A percentile compares a stretch with the other conserved stretches of the same genome.
Evolutionary conservation across 1,140 invertebrate species (phyloP).

Genomic region (Anastrepha ludens): DNA sequence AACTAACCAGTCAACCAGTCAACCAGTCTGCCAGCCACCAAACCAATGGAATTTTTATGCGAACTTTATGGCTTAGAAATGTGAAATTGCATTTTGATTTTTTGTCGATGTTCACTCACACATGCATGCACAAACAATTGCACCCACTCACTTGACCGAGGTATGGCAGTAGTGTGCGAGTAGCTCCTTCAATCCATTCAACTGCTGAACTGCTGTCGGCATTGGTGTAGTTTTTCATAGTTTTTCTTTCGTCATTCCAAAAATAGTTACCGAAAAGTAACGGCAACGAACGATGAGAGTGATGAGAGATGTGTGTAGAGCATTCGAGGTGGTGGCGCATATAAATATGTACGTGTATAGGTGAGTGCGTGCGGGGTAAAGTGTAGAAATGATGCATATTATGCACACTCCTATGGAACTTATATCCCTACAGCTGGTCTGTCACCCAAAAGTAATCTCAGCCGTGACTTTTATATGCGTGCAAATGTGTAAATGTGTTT

Average conservation of each 20-base stretch:
- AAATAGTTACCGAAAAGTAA: conserved; percentile 48
- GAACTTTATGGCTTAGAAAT: conserved; percentile 57
- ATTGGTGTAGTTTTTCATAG: conserved; percentile 46
- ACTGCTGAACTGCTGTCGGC: conserved; percentile 36
- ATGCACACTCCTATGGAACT: not conserved
- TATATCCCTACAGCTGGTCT: not conserved
- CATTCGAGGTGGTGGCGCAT: not conserved
- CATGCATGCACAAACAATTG: not conserved
- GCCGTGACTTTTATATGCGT: not conserved
- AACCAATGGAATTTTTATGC: conserved; percentile 57
- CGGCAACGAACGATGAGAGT: not conserved
- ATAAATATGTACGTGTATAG: not conserved
- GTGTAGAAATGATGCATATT: too few species aligned
- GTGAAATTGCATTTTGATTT: conserved; percentile 58
- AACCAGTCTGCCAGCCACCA: conserved; percentile 14
- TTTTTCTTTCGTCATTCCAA: conserved; percentile 47
- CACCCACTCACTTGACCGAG: not conserved
- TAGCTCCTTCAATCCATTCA: conserved; percentile 21
- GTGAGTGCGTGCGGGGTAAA: not conserved
- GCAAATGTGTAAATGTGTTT: not conserved
- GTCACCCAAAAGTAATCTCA: conserved; percentile 25
- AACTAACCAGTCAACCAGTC: not conserved
- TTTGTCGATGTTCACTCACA: conserved; percentile 34
- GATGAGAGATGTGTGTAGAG: not conserved
- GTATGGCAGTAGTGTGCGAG: not conserved